phyloP scores from a whole-genome alignment of 2,888 invertebrate genomes.

The Deladenus siricidicola region DNA sequence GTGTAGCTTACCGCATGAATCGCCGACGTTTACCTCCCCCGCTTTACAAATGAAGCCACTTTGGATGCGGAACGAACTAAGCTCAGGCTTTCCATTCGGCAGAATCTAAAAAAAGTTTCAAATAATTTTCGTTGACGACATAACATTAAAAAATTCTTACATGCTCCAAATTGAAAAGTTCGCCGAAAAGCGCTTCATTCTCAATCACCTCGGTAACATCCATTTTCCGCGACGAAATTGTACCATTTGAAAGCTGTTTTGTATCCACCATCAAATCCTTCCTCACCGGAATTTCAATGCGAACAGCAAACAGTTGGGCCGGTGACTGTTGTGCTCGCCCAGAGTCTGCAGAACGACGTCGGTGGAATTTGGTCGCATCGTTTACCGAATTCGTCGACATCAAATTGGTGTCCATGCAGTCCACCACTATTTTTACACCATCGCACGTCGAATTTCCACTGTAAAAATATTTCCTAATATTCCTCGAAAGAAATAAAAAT shows the following conservation, averaged over 20 bases:
- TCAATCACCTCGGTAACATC: constrained; percentile 65
- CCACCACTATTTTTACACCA: constrained; percentile 70
- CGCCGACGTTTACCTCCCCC: constrained; percentile 86
- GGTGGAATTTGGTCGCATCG: neutral
- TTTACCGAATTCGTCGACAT: too few relatives aligned
- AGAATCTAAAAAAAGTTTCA: constrained; percentile 37
- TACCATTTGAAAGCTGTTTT: neutral
- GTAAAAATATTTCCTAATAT: too few relatives aligned
- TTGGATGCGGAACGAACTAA: constrained; percentile 74
- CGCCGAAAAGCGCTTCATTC: constrained; percentile 77
- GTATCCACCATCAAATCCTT: constrained; percentile 48
- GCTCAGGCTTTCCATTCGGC: constrained; percentile 87
- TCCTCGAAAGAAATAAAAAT: neutral
- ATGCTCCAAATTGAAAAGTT: constrained; percentile 51
- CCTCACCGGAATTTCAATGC: constrained; percentile 59
- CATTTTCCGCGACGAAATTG: constrained; percentile 1
- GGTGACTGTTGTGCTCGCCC: too few relatives aligned
- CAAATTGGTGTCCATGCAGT: constrained; percentile 66
- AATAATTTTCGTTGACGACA: too few relatives aligned
- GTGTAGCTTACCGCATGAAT: constrained; percentile 70
- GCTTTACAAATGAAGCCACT: constrained; percentile 85
- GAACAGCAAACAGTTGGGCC: constrained; percentile 14
- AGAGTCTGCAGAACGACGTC: neutral
- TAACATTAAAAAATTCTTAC: too few relatives aligned
- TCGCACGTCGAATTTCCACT: constrained; percentile 29